Conservation (phyloP, 2,888 invertebrate species). For the Melanargia galathea region DNA sequence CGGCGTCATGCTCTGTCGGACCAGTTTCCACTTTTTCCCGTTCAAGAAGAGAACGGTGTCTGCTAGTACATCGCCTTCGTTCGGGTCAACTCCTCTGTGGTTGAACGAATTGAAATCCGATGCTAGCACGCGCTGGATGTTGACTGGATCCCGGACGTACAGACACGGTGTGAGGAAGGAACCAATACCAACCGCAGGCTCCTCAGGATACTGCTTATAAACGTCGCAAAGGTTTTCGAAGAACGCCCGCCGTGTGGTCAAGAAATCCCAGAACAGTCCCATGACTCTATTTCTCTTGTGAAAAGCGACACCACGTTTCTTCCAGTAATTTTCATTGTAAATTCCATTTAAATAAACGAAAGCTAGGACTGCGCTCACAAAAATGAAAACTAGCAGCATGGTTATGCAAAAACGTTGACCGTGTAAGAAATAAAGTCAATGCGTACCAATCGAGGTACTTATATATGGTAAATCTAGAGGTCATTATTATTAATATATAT, state of each 20-base stretch:
- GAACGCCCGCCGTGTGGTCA: constrained; percentile 46
- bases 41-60: constrained; percentile 46
- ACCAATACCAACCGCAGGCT: constrained; percentile 56
- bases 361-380: constrained; percentile 37
- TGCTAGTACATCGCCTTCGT: constrained; percentile 41
- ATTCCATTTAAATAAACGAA: constrained; percentile 47
- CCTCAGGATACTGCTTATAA: constrained; percentile 53
- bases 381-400: constrained; percentile 45
- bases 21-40: constrained; percentile 49
- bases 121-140: constrained; percentile 47
- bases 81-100: constrained; percentile 43
- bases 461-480: background rate
- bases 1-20: constrained; percentile 53
- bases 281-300: constrained; percentile 48
- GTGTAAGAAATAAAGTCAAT: background rate
- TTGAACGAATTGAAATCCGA: constrained; percentile 47
- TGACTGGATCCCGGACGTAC: constrained; percentile 45
- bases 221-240: constrained; percentile 54
- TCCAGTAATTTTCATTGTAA: constrained; percentile 58
- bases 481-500: too few relatives aligned
- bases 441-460: background rate
- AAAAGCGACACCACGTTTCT: constrained; percentile 56
- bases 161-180: constrained; percentile 42
- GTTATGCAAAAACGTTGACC: constrained; percentile 20
- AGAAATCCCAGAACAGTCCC: constrained; percentile 55